Evolutionary conservation across 2,888 invertebrate genomes (phyloP), one percentile per base, ranked within the genome.

Genomic region (Athetis lepigone): DNA sequence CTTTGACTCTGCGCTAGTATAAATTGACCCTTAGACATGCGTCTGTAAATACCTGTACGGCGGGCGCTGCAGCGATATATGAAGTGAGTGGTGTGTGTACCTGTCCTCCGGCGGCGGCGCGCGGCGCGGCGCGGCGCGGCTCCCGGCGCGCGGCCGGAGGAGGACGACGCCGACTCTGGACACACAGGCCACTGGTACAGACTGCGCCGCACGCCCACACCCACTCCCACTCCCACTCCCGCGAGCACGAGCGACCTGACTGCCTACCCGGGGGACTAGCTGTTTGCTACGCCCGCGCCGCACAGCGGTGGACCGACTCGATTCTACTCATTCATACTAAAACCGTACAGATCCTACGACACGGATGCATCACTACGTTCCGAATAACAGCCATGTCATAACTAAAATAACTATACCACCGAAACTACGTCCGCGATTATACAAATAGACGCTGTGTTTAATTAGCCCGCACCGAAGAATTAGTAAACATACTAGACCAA

Each of bases 91-190:
- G 63, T 1, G 37, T 0, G 67, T 19, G 67, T 49, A 80, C 72
- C 77, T 71, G 79, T 75, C 81, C 86, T 82, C 58, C 91, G 80
- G 62, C 90, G 88, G 58, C 91, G 87, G 66, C 90, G 84, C 55
- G n/a, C n/a, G n/a, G n/a, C n/a, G n/a, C n/a, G 33, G 4, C 33
- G 29, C 29, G 9, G 9, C 11, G 29, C 29, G 9, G 8, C 9
- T 3, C 29, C 2, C 66, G 62, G 65, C 64, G 60, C 51, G 75
- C 73, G 65, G 61, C 54, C 58, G 75, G 37, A 79, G 71, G 85
- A 85, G 73, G 89, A 89, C 92, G 94, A 91, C 79, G 87, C 90
- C 72, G 95, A 92, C 88, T 93, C 93, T 95, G 90, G 90, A 94
- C 92, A 70, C 92, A 96, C 94, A 96, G 80, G 77, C 80, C 74